phyloP scores from a whole-genome alignment of 2,888 invertebrate genomes.

The Disparrhopalites patrizii region DNA sequence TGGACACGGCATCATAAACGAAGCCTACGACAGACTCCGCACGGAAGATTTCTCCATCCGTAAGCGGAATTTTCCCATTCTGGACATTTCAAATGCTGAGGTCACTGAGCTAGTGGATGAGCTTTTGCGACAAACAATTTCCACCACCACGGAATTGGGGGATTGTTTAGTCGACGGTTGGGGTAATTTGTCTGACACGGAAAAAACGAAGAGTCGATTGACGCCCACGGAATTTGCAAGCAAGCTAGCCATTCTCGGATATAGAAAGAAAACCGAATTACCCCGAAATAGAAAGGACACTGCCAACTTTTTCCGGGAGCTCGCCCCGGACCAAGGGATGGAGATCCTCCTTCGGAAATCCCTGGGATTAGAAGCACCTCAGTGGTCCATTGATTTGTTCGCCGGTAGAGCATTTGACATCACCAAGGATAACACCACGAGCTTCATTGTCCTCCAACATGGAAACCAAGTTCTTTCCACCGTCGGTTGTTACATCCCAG shows the following conservation, averaged over 20 bases:
- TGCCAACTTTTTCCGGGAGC: neutral
- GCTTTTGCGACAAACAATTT: neutral
- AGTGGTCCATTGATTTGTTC: neutral
- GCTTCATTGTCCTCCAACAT: neutral
- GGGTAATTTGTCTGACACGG: neutral
- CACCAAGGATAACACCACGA: neutral
- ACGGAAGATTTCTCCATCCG: neutral
- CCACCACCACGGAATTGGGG: neutral
- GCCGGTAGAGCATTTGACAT: neutral
- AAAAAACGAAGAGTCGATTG: neutral
- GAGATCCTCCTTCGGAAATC: neutral
- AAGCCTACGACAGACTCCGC: neutral
- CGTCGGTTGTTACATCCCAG: neutral
- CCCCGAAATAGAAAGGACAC: neutral
- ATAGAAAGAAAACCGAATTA: neutral
- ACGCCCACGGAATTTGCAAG: neutral
- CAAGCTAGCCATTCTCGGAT: neutral
- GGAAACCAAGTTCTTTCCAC: neutral
- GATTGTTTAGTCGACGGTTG: neutral
- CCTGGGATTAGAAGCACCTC: neutral
- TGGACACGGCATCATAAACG: neutral
- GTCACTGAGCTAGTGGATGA: too few relatives aligned
- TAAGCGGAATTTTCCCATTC: neutral
- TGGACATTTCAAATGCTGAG: too few relatives aligned
- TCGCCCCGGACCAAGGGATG: neutral